phyloP scores from a whole-genome alignment of 1,140 invertebrate genomes.

The Pogonognathellus flavescens region DNA sequence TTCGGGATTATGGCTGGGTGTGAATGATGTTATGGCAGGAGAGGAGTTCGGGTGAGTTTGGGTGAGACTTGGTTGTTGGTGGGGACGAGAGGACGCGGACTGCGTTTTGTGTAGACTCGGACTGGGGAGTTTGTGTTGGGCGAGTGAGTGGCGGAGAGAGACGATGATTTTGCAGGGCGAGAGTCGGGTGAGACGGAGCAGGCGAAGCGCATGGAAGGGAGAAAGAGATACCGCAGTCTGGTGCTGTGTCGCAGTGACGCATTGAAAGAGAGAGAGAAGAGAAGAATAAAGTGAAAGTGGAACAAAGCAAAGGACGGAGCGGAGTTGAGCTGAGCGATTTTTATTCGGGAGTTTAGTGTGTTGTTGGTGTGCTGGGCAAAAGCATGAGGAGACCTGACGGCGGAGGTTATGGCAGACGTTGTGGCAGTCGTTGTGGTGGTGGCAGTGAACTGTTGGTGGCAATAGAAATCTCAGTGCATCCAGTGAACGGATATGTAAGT shows the following conservation, averaged over 20 bases:
- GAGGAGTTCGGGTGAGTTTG: too few relatives aligned
- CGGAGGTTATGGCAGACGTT: neutral
- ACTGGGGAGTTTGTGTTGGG: too few relatives aligned
- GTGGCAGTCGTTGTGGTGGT: too few relatives aligned
- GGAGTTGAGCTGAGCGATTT: too few relatives aligned
- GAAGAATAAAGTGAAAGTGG: conserved; percentile 3
- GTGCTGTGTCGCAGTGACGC: conserved; percentile 23
- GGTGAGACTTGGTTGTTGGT: too few relatives aligned
- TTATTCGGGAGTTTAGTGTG: neutral
- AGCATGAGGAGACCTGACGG: neutral
- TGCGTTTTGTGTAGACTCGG: too few relatives aligned
- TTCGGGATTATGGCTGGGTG: neutral
- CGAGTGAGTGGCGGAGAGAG: neutral
- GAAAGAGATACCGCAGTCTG: conserved; percentile 13
- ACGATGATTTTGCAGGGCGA: neutral
- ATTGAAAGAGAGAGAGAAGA: neutral
- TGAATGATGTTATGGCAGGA: neutral
- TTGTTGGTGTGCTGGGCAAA: conserved; percentile 23
- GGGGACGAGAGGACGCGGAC: neutral
- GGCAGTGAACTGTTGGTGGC: too few relatives aligned
- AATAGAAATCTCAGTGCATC: too few relatives aligned
- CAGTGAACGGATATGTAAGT: too few relatives aligned
- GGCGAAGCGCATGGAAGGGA: neutral
- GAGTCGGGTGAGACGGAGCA: neutral
- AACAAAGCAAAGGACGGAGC: neutral